Evolutionary conservation across 1,140 invertebrate genomes (phyloP).

Genomic region (Aporrectodea caliginosa): DNA sequence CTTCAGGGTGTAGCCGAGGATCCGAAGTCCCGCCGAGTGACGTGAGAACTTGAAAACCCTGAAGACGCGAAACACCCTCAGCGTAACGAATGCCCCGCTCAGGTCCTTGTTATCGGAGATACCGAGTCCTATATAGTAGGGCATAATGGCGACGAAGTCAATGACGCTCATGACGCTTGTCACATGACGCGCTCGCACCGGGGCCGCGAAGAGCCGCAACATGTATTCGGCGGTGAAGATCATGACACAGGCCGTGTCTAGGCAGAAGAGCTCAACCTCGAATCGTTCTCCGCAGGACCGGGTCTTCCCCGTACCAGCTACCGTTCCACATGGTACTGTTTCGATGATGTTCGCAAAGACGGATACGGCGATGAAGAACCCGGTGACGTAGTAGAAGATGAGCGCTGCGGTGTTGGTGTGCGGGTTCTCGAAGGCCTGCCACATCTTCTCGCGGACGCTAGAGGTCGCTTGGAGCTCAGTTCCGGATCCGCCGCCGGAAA

Average conservation of each 20-base stretch:
- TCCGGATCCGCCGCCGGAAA: conserved; percentile 78
- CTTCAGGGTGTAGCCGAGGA: conserved; percentile 94
- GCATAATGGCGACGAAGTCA: conserved; percentile 97
- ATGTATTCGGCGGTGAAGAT: conserved; percentile 99
- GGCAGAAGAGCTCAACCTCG: conserved; percentile 95
- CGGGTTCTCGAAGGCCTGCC: conserved; percentile 98
- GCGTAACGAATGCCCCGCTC: conserved; percentile 90
- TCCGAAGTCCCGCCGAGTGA: conserved; percentile 95
- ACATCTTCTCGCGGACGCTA: conserved; percentile 88
- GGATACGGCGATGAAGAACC: conserved; percentile 99
- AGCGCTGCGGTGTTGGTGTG: conserved; percentile 95
- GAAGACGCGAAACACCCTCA: conserved; percentile 97
- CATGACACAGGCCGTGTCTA: conserved; percentile 99
- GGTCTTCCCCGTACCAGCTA: conserved; percentile 89
- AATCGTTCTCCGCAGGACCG: conserved; percentile 84
- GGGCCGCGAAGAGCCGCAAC: conserved; percentile 91
- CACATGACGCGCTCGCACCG: conserved; percentile 88
- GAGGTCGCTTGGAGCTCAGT: conserved; percentile 61
- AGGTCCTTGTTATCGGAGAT: conserved; percentile 98
- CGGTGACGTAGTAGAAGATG: conserved; percentile 99
- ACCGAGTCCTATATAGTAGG: conserved; percentile 97
- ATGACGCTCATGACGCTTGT: conserved; percentile 97
- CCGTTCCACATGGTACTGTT: conserved; percentile 84
- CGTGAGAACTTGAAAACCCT: conserved; percentile 98
- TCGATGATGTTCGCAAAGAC: conserved; percentile 99